Evolutionary conservation across 2,888 invertebrate genomes (phyloP).

Genomic region (Drosophila melanosoma): DNA sequence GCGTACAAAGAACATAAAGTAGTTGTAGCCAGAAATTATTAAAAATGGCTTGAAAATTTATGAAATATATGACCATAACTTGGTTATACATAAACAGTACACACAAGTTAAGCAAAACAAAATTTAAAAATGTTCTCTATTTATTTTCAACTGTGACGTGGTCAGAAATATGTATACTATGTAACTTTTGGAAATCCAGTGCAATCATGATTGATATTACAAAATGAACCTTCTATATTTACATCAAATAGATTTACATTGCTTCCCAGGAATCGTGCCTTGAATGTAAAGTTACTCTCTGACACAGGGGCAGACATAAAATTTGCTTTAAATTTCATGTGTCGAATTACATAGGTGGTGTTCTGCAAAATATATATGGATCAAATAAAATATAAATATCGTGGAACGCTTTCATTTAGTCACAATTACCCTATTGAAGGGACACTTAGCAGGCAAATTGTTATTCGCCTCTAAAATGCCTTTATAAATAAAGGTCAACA

Average conservation of each 20-base stretch:
- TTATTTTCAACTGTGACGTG: background rate
- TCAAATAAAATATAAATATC: background rate
- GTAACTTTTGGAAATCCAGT: background rate
- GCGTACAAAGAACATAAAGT: background rate
- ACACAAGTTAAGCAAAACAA: background rate
- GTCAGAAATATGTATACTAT: background rate
- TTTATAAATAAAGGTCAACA: background rate
- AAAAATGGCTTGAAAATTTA: background rate
- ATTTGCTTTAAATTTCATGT: fast-evolving
- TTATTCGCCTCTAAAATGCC: background rate
- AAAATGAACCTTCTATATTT: background rate
- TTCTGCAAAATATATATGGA: background rate
- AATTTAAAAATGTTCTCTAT: background rate
- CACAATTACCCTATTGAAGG: background rate
- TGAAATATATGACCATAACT: background rate
- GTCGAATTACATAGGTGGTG: background rate
- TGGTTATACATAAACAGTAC: background rate
- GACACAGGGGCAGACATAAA: fast-evolving
- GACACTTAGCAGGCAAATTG: constrained; percentile 4
- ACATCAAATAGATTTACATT: background rate
- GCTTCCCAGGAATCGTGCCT: background rate
- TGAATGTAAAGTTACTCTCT: background rate
- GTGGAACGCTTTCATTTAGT: background rate
- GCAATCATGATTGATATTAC: background rate
- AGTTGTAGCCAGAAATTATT: background rate